Percentiles rank a stretch among this genome's conserved stretches.
These are phyloP conservation scores for Tineola bisselliella DNA, from an alignment of 2,888 invertebrate species.

Conservation along the genomic window DNA sequence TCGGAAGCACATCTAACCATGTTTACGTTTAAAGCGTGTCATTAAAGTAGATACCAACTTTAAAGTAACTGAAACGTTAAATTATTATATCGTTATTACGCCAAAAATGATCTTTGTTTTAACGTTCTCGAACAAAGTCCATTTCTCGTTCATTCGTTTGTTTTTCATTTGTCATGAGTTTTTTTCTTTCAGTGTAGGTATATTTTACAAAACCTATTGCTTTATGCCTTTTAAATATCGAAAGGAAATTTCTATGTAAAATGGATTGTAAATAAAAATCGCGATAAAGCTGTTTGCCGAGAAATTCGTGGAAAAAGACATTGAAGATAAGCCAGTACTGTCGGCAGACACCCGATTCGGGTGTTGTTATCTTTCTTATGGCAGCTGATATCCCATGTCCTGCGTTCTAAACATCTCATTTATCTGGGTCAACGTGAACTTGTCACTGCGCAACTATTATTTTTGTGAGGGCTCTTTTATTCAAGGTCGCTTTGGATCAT, in stretches of 20 bases:
- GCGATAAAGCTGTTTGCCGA: slow-evolving; percentile 55
- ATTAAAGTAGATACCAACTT: background rate
- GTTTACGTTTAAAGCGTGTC: slow-evolving; percentile 8
- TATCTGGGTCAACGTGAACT: background rate
- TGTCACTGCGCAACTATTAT: background rate
- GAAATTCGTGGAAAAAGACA: slow-evolving; percentile 51
- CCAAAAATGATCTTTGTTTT: no score
- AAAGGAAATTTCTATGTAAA: slow-evolving; percentile 3
- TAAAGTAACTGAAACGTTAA: no score
- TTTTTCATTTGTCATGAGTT: no score
- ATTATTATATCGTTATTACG: no score
- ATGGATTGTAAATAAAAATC: slow-evolving; percentile 50
- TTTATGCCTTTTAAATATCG: background rate
- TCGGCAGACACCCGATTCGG: slow-evolving; percentile 40
- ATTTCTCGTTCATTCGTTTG: no score
- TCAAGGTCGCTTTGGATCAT: no score
- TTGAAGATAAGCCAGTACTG: slow-evolving; percentile 24
- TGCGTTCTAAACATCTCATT: background rate
- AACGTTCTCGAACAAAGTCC: no score
- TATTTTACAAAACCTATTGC: no score
- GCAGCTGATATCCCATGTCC: background rate
- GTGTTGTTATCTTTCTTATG: slow-evolving; percentile 50
- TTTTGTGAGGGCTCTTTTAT: no score
- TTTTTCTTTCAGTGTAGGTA: no score
- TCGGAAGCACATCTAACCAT: slow-evolving; percentile 1